Conservation (phyloP, 2,113 vertebrate species). For the Notothenia rossii region DNA sequence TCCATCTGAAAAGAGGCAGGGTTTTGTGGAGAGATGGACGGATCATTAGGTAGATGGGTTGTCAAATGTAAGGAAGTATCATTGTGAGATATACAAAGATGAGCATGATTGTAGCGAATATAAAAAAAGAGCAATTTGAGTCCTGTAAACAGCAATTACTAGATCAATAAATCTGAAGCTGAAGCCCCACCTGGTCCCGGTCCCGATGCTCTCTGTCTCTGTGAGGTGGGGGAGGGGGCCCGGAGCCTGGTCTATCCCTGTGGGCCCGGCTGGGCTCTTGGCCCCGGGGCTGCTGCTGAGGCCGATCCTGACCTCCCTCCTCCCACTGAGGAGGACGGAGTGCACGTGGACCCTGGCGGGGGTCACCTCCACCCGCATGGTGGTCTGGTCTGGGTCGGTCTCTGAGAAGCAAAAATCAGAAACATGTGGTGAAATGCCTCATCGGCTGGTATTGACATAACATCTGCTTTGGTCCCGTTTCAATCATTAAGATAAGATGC, state of each 20-base stretch:
- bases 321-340: slow-evolving; percentile 60
- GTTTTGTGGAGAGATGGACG: background rate
- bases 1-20: slow-evolving; percentile 71
- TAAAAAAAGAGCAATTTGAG: background rate
- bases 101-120: background rate
- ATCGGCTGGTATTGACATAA: background rate
- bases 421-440: background rate
- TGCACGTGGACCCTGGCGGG: slow-evolving; percentile 61
- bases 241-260: slow-evolving; percentile 66
- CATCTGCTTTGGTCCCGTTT: background rate
- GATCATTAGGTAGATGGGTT: background rate
- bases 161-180: background rate
- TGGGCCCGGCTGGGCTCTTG: slow-evolving; percentile 82
- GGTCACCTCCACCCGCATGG: slow-evolving; percentile 58
- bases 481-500: background rate
- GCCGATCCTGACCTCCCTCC: slow-evolving; percentile 65
- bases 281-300: slow-evolving; percentile 86
- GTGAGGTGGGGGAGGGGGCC: slow-evolving; percentile 70
- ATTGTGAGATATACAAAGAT: background rate
- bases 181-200: slow-evolving; percentile 61
- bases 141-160: background rate
- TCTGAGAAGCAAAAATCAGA: slow-evolving; percentile 48
- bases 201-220: slow-evolving; percentile 71
- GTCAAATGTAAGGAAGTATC: background rate
- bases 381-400: slow-evolving; percentile 67